Evolutionary conservation across 2,797 vertebrate genomes (phyloP).

Genomic region (Spinus pinus): DNA sequence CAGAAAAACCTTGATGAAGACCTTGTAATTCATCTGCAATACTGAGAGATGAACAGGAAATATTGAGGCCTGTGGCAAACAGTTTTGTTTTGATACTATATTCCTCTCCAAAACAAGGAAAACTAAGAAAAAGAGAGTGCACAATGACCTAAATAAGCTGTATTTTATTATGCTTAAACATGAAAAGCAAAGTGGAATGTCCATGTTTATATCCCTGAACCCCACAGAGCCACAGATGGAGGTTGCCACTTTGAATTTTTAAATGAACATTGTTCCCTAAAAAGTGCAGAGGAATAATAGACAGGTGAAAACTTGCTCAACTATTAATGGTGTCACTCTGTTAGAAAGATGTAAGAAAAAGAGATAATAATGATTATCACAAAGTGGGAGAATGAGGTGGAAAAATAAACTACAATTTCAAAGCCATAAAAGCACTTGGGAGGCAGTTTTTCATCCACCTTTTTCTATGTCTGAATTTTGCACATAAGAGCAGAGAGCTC

Average conservation of each 20-base stretch:
- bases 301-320: background rate
- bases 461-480: background rate
- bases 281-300: constrained; percentile 36
- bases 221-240: constrained; percentile 35
- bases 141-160: constrained; percentile 51
- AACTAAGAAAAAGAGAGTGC: background rate
- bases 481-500: constrained; percentile 12
- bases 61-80: background rate
- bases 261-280: background rate
- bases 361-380: constrained; percentile 26
- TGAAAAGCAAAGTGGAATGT: constrained; percentile 5
- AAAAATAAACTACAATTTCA: constrained; percentile 57
- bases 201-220: constrained; percentile 50
- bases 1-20: background rate
- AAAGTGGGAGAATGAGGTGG: constrained; percentile 5
- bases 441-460: constrained; percentile 36
- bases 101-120: background rate
- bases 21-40: background rate
- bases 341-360: constrained; percentile 16
- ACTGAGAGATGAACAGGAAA: background rate
- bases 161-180: constrained; percentile 37
- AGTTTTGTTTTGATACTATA: background rate
- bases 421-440: constrained; percentile 38
- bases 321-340: constrained; percentile 35
- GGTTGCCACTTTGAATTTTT: constrained; percentile 47